Evolutionary conservation across 2,888 invertebrate genomes (phyloP).

Genomic region (Cerastis rubricosa): DNA sequence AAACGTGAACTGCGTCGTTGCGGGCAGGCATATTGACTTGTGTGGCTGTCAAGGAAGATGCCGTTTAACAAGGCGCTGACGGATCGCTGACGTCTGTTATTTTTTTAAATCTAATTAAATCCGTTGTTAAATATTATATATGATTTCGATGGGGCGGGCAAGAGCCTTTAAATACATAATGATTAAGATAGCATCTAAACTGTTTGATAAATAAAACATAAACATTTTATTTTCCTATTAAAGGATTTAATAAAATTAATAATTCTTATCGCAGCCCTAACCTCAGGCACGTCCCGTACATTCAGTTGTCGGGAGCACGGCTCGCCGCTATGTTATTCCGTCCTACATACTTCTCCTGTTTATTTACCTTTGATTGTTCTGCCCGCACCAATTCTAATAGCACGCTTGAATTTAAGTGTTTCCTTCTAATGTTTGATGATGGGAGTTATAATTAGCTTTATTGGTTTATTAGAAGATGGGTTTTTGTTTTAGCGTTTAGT

Average conservation of each 20-base stretch:
- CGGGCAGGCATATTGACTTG: too few species aligned
- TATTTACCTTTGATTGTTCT: constrained; percentile 60
- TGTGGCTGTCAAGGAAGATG: too few species aligned
- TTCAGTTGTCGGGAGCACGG: constrained; percentile 52
- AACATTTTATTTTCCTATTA: neutral
- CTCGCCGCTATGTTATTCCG: constrained; percentile 40
- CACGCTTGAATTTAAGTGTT: constrained; percentile 50
- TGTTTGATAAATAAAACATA: neutral
- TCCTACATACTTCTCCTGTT: constrained; percentile 59
- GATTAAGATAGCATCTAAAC: neutral
- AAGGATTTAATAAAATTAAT: neutral
- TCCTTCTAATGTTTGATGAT: constrained; percentile 55
- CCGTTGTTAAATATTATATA: too few species aligned
- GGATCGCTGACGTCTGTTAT: too few species aligned
- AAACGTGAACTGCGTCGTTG: too few species aligned
- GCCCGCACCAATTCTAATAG: constrained; percentile 39
- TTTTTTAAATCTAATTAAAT: too few species aligned
- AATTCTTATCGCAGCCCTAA: constrained; percentile 44
- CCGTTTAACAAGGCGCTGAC: too few species aligned
- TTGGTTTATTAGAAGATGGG: constrained; percentile 21
- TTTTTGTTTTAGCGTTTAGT: constrained; percentile 10
- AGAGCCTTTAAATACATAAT: too few species aligned
- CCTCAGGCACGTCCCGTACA: constrained; percentile 41
- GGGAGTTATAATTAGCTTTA: constrained; percentile 52
- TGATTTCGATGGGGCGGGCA: too few species aligned